Evolutionary conservation across 2,888 invertebrate species (phyloP), one percentile per base, ranked within the genome.

Genomic region (Drosophila paranaensis): DNA sequence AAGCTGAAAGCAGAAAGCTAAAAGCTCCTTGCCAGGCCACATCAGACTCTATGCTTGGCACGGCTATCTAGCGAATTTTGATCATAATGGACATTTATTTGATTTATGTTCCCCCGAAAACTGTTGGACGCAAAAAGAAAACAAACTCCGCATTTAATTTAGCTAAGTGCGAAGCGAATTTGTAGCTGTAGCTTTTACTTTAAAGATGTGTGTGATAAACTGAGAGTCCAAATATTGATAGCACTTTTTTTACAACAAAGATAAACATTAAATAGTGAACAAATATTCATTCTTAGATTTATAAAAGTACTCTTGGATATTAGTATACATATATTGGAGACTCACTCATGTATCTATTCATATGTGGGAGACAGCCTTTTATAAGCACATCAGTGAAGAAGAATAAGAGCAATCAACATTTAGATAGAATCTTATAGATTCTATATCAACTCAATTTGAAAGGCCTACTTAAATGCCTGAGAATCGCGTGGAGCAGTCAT

Each of bases 11-110:
- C 56, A 10, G 6, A 40, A 27, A 54, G 27, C 54, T 33, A 5
- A 37, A 13, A 25, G 40, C 40, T n/a, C 2, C 55, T 11, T 55
- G 27, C 46, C 27, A n/a, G n/a, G 27, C 45, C 45, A 64, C 64
- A 65, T 42, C 66, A 20, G 60, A 56, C 56, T 60, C 67, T 33
- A 43, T 56, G 71, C 66, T 51, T 48, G 10, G 30, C 40, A 45
- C 20, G 39, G 39, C 60, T 20, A 43, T 37, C 25, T 27, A 27
- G 2, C 13, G 40, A 42, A 46, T 66, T 57, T 25, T 53, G 50
- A 58, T 51, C 51, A 67, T 72, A 72, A 77, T 77, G 45, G 68
- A 77, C 37, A 77, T 68, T 60, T 50, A 60, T 30, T 63, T 76
- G 77, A 76, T 76, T 76, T 73, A 76, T 77, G 76, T 62, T 43